Evolutionary conservation across 2,113 vertebrate genomes (phyloP).

Genomic region (Microtus pennsylvanicus): DNA sequence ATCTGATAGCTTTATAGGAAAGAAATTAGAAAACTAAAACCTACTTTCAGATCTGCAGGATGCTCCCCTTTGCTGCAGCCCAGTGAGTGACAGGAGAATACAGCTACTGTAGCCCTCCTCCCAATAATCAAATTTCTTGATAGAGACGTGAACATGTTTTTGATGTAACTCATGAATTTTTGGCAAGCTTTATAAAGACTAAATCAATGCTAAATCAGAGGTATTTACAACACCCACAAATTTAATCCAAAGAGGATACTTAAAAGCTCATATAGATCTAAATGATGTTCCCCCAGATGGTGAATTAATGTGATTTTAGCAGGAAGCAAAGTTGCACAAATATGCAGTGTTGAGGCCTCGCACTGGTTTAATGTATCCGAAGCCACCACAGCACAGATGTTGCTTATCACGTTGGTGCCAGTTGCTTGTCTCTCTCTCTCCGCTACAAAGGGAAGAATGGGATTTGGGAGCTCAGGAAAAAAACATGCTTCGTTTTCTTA

Average conservation of each 20-base stretch:
- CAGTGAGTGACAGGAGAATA: constrained; percentile 5
- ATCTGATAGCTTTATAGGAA: constrained; percentile 74
- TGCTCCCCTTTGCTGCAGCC: constrained; percentile 61
- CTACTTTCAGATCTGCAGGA: constrained; percentile 73
- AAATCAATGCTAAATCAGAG: constrained; percentile 90
- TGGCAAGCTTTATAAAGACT: constrained; percentile 86
- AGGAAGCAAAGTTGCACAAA: constrained; percentile 90
- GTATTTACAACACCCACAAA: constrained; percentile 89
- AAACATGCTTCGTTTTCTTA: constrained; percentile 62
- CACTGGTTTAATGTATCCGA: constrained; percentile 86
- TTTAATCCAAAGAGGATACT: constrained; percentile 90
- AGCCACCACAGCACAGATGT: constrained; percentile 87
- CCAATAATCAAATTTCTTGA: constrained; percentile 81
- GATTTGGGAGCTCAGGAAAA: constrained; percentile 78
- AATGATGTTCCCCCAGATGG: constrained; percentile 90
- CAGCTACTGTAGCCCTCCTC: constrained; percentile 69
- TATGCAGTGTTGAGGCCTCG: constrained; percentile 86
- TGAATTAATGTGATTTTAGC: constrained; percentile 90
- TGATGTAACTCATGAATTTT: constrained; percentile 87
- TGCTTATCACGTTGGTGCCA: constrained; percentile 84
- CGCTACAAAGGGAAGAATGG: constrained; percentile 79
- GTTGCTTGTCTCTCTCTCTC: constrained; percentile 84
- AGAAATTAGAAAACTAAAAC: constrained; percentile 72
- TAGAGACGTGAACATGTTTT: constrained; percentile 84
- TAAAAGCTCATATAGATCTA: constrained; percentile 88